Percentiles rank a stretch among this genome's conserved stretches.
Evolutionary conservation across 2,797 vertebrate species (phyloP).

Genomic region (Pteropus rufus): DNA sequence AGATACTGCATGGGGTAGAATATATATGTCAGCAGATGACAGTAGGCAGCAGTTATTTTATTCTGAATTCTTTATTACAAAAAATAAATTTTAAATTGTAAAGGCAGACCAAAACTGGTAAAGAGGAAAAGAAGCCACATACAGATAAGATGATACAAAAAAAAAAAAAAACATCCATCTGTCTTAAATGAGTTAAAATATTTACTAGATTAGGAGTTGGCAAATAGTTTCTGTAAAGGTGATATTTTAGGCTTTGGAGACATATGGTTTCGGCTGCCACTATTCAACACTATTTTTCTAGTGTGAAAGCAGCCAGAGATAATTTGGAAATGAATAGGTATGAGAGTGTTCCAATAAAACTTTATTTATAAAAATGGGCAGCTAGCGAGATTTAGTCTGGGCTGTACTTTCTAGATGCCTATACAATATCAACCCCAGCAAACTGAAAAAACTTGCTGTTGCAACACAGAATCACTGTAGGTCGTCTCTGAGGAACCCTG

Average conservation of each 20-base stretch:
- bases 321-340: neutral
- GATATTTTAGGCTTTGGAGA: neutral
- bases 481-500: neutral
- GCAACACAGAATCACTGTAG: neutral
- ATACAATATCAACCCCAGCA: neutral
- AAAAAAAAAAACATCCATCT: neutral
- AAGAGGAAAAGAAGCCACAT: neutral
- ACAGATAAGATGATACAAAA: neutral
- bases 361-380: constrained; percentile 31
- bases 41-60: neutral
- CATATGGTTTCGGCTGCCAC: neutral
- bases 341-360: neutral
- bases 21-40: neutral
- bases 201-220: neutral
- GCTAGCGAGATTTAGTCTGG: neutral
- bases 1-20: neutral
- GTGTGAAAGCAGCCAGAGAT: neutral
- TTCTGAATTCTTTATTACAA: neutral
- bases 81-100: neutral
- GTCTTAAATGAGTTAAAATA: neutral
- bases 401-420: neutral
- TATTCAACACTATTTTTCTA: neutral
- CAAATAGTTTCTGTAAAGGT: neutral
- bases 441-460: neutral
- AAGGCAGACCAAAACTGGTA: neutral